phyloP scores from a whole-genome alignment of 2,797 vertebrate species.

The Petrocephalus sullivani region DNA sequence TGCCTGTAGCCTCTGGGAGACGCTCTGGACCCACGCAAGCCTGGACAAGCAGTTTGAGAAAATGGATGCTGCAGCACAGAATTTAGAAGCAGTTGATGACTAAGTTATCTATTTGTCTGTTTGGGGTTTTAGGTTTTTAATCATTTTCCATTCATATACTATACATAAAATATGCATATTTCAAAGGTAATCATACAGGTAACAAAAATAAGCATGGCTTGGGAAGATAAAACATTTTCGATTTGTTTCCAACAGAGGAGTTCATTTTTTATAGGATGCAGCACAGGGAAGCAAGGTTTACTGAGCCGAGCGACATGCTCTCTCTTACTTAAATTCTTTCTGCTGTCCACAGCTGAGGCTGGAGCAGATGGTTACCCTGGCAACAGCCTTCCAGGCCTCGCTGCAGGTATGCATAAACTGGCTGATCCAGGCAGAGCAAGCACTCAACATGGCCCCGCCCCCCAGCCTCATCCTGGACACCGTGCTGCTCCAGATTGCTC shows the following conservation, averaged over 20 bases:
- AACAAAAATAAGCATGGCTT: background rate
- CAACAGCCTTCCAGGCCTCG: slow-evolving; percentile 90
- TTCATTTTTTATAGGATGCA: background rate
- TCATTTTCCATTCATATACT: background rate
- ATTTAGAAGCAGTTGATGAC: background rate
- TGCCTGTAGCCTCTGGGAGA: background rate
- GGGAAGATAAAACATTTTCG: background rate
- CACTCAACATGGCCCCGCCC: slow-evolving; percentile 80
- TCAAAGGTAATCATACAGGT: background rate
- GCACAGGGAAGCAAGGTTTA: background rate
- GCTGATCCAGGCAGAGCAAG: slow-evolving; percentile 93
- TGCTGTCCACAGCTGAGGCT: slow-evolving; percentile 72
- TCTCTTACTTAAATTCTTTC: background rate
- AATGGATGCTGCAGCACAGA: background rate
- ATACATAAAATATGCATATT: background rate
- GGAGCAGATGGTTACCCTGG: slow-evolving; percentile 84
- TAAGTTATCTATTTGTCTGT: background rate
- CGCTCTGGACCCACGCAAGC: background rate
- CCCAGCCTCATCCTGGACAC: slow-evolving; percentile 89
- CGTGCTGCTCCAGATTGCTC: slow-evolving; percentile 91
- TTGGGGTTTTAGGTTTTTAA: background rate
- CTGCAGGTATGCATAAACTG: slow-evolving; percentile 98
- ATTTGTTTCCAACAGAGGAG: background rate
- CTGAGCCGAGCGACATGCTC: background rate
- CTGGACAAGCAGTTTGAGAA: background rate